Conservation (phyloP, 2,888 invertebrate genomes). For the Trissoscelio sp. region DNA sequence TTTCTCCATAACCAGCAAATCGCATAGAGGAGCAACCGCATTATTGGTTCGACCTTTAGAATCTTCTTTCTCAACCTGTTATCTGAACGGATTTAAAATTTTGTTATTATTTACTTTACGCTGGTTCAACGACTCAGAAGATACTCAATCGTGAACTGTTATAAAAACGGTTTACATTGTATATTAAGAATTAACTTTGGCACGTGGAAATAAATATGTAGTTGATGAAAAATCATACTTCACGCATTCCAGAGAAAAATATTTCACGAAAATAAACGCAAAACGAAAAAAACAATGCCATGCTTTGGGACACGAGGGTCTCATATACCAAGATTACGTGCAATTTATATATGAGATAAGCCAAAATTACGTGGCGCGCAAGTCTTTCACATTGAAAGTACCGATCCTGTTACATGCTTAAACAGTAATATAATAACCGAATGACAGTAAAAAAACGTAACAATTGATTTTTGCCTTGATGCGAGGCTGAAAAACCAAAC, state of each 20-base stretch:
- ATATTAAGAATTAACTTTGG: constrained; percentile 66
- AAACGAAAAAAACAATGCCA: constrained; percentile 56
- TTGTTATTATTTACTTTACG: constrained; percentile 8
- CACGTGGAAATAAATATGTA: constrained; percentile 64
- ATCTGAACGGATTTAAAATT: constrained; percentile 15
- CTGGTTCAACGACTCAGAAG: constrained; percentile 33
- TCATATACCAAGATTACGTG: constrained; percentile 23
- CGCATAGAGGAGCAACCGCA: constrained; percentile 34
- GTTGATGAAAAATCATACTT: constrained; percentile 22
- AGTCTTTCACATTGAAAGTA: constrained; percentile 60
- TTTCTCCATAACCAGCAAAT: constrained; percentile 70
- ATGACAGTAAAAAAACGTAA: constrained; percentile 25
- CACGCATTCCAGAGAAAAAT: constrained; percentile 33
- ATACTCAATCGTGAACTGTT: constrained; percentile 10
- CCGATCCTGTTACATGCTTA: constrained; percentile 51
- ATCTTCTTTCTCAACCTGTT: constrained; percentile 33
- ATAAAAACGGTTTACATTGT: constrained; percentile 28
- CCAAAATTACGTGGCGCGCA: constrained; percentile 50
- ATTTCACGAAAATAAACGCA: constrained; percentile 28
- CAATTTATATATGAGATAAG: constrained; percentile 51
- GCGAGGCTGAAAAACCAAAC: constrained; percentile 51
- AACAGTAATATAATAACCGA: constrained; percentile 41
- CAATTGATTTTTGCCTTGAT: constrained; percentile 50
- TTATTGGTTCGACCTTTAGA: constrained; percentile 30
- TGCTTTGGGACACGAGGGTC: constrained; percentile 25